phyloP scores from a whole-genome alignment of 35 echinoderm and acorn worm species.

The Ophiothrix spiculata region DNA sequence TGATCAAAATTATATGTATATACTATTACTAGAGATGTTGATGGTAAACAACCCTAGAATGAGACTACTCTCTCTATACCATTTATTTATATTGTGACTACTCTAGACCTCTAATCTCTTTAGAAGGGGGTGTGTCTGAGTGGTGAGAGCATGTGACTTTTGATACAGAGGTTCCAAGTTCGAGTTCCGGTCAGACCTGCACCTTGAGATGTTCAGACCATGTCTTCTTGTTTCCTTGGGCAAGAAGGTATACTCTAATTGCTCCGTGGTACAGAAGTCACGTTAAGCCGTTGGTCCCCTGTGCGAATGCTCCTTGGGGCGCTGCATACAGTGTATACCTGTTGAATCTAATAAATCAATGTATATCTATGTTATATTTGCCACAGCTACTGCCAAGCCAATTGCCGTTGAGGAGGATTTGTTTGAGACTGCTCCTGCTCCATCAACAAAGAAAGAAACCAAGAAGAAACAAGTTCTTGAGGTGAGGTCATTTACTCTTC shows the following conservation, averaged over 20 bases:
- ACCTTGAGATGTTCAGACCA: not conserved
- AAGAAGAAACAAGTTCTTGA: slow-evolving; percentile 43
- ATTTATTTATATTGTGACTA: too few relatives aligned
- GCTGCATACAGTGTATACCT: not conserved
- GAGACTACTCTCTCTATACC: too few relatives aligned
- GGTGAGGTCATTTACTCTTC: not conserved
- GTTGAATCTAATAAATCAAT: not conserved
- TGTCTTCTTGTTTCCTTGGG: too few relatives aligned
- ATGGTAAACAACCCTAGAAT: too few relatives aligned
- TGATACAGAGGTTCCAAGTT: too few relatives aligned
- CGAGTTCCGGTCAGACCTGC: too few relatives aligned
- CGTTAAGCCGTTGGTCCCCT: not conserved
- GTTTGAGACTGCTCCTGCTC: slow-evolving; percentile 42
- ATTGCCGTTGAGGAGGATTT: slow-evolving; percentile 45
- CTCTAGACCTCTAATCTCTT: too few relatives aligned
- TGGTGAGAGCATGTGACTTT: too few relatives aligned
- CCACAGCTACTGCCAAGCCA: slow-evolving; percentile 13
- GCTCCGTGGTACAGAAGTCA: too few relatives aligned
- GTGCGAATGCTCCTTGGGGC: not conserved
- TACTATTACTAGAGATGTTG: too few relatives aligned
- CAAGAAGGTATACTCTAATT: not conserved
- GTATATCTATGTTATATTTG: not conserved
- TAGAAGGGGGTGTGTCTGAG: too few relatives aligned
- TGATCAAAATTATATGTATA: too few relatives aligned
- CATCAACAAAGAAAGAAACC: slow-evolving; percentile 56